A percentile compares a stretch with the other conserved stretches of the same genome.
Evolutionary conservation across 2,888 invertebrate species (phyloP).

Genomic region (Ennomos quercinarius): DNA sequence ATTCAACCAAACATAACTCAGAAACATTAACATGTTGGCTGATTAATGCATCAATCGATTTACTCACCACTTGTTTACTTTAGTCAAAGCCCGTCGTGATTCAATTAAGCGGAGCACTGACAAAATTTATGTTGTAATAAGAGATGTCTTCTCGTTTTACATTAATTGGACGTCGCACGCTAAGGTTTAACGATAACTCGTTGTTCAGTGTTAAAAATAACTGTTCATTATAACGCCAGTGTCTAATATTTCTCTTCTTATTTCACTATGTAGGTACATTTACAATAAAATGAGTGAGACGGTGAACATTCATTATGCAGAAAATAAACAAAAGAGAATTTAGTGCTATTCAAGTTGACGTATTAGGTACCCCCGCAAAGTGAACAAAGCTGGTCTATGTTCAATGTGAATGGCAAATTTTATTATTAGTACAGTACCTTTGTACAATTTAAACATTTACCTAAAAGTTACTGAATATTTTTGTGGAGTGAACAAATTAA

Average conservation of each 20-base stretch:
- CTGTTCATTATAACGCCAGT: slow-evolving; percentile 42
- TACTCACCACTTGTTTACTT: slow-evolving; percentile 50
- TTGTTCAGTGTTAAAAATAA: slow-evolving; percentile 52
- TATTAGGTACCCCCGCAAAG: slow-evolving; percentile 3
- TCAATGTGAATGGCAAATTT: not conserved
- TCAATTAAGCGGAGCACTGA: slow-evolving; percentile 61
- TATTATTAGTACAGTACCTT: too few species aligned
- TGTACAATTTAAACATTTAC: too few species aligned
- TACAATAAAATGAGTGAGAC: slow-evolving; percentile 5
- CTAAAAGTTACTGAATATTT: too few species aligned
- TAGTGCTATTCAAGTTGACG: slow-evolving; percentile 7
- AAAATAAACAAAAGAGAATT: slow-evolving; percentile 10
- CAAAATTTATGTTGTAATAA: slow-evolving; percentile 67
- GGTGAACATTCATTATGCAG: slow-evolving; percentile 1
- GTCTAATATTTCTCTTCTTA: slow-evolving; percentile 19
- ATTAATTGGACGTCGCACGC: slow-evolving; percentile 66
- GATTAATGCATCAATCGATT: slow-evolving; percentile 42
- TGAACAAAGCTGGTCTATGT: slow-evolving; percentile 1
- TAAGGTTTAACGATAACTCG: slow-evolving; percentile 62
- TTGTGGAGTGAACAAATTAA: slow-evolving; percentile 8
- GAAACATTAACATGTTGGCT: slow-evolving; percentile 27
- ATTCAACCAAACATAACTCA: slow-evolving; percentile 1
- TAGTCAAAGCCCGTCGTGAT: slow-evolving; percentile 54
- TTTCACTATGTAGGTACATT: slow-evolving; percentile 9
- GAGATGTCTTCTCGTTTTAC: slow-evolving; percentile 64